A percentile compares a stretch with the other conserved stretches of the same genome.
These are phyloP conservation scores for Colletes latitarsis DNA, from an alignment of 1,140 invertebrate species.

Conservation along the genomic window DNA sequence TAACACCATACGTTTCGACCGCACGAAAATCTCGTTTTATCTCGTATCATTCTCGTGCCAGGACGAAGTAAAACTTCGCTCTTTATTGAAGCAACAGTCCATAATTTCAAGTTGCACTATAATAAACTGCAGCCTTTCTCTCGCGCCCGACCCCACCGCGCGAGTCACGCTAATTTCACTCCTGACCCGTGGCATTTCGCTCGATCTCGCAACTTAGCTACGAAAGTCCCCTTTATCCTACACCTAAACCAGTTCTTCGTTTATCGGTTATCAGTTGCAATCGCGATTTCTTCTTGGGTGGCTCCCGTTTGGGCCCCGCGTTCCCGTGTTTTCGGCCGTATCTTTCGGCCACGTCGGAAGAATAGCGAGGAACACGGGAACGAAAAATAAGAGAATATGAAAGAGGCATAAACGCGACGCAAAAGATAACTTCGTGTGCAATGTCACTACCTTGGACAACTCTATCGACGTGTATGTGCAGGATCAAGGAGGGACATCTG, in stretches of 20 bases:
- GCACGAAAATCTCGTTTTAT: too few species aligned
- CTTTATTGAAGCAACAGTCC: background rate
- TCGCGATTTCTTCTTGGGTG: slow-evolving; percentile 39
- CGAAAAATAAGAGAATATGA: too few species aligned
- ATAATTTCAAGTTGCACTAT: background rate
- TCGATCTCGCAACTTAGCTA: background rate
- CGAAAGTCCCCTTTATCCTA: background rate
- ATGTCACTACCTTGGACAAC: slow-evolving; percentile 31
- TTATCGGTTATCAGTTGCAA: slow-evolving; percentile 43
- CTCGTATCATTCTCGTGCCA: too few species aligned
- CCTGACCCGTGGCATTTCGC: background rate
- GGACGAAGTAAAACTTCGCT: background rate
- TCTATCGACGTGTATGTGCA: slow-evolving; percentile 44
- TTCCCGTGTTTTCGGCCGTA: too few species aligned
- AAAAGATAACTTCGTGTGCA: slow-evolving; percentile 26
- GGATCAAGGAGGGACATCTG: slow-evolving; percentile 65
- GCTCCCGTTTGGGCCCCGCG: background rate
- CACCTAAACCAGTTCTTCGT: background rate
- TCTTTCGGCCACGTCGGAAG: too few species aligned
- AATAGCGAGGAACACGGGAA: too few species aligned
- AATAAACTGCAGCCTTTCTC: background rate
- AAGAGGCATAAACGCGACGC: slow-evolving; percentile 19
- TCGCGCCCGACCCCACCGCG: background rate
- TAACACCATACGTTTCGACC: background rate
- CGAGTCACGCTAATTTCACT: too few species aligned